Evolutionary conservation across 2,797 vertebrate species (phyloP).

Genomic region (Monodelphis domestica): DNA sequence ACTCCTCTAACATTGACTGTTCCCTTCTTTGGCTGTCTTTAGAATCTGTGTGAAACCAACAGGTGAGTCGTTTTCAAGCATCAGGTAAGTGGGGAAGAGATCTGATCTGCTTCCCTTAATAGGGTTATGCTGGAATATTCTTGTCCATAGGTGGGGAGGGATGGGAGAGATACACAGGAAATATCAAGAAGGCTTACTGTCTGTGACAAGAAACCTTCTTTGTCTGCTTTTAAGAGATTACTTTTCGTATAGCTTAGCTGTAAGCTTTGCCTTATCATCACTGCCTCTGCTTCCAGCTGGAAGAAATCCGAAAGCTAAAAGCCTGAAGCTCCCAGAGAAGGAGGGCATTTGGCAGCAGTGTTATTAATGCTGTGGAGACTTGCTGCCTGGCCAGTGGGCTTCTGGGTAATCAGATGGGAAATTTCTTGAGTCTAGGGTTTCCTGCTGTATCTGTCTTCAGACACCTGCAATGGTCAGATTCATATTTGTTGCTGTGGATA

Average conservation of each 20-base stretch:
- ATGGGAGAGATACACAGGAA: constrained; percentile 35
- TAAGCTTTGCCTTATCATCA: constrained; percentile 83
- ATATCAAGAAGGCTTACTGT: constrained; percentile 43
- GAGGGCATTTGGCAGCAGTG: constrained; percentile 73
- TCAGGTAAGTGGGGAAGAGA: constrained; percentile 18
- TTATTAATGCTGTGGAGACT: constrained; percentile 53
- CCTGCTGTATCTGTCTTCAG: constrained; percentile 53
- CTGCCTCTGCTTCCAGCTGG: constrained; percentile 80
- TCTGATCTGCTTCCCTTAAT: neutral
- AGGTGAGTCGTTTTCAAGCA: constrained; percentile 41
- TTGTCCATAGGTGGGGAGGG: neutral
- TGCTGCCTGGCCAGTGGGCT: constrained; percentile 59
- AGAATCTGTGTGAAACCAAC: neutral
- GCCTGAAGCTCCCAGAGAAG: constrained; percentile 76
- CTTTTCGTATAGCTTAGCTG: constrained; percentile 69
- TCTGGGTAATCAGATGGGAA: constrained; percentile 73
- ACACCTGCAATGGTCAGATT: constrained; percentile 48
- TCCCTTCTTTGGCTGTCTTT: neutral
- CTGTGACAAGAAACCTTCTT: constrained; percentile 64
- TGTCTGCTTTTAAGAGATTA: constrained; percentile 70
- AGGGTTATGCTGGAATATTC: neutral
- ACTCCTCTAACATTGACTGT: neutral
- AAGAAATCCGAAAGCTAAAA: constrained; percentile 83
- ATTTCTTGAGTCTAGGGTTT: constrained; percentile 64
- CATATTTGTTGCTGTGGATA: neutral